Evolutionary conservation across 2,113 vertebrate genomes (phyloP), one percentile per base, ranked within the genome.

Genomic region (Polyodon spathula): DNA sequence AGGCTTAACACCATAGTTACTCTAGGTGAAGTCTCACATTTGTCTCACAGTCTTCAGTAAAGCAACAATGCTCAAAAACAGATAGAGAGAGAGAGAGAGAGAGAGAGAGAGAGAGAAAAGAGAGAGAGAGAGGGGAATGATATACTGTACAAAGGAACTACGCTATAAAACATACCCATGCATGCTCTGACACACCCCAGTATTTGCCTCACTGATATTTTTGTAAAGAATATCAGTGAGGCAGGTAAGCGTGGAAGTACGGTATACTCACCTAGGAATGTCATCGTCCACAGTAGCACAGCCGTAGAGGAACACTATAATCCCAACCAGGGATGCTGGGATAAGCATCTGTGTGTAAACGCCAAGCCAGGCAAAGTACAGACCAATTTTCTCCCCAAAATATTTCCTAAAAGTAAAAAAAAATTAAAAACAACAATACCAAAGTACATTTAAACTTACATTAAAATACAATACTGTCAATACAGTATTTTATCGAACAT

Each of bases 321-420:
- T 84, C 16, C 96, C 96, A 0, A 99, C 88, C 1, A 95, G 52
- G 1, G 96, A 92, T 60, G 95, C 96, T 0, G 94, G 94, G 68
- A 99, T 95, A 56, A 99, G 89, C 93, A 99, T 95, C 76, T 97
- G 92, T 5, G 96, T 99, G 78, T 99, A 99, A 61, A 98, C 93
- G 8, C 96, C 96, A 68, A 98, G 81, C 96, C 96, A 99, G 80
- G 95, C 95, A 61, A 98, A 99, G 72, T 99, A 99, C 3, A 99
- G 80, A 17, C 93, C 95, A 0, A 99, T 89, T 84, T 98, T 98
- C 81, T 98, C 96, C n/a, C 96, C 95, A 37, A 95, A 99, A 60
- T 98, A 98, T 79, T 97, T 99, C 79, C 96, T 99, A 72, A 53
- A 61, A 72, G 58, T 62, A 37, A 61, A 62, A 43, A 56, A 51